Evolutionary conservation across 2,797 vertebrate genomes (phyloP), one percentile per base, ranked within the genome.

Genomic region (Chrosomus eos): DNA sequence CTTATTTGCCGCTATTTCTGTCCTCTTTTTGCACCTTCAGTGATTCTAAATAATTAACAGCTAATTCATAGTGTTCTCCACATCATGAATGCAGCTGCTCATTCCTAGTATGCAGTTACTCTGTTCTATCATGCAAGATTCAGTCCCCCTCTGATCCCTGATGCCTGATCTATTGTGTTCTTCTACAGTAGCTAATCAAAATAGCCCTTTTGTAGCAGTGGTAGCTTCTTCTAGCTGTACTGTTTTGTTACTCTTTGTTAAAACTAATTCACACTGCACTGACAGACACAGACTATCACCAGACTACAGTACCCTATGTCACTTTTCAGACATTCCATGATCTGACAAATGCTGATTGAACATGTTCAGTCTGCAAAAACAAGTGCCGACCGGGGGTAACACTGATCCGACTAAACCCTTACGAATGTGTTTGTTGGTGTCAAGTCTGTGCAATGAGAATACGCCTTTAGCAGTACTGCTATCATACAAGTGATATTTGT

Each of bases 31-130:
- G 66, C 26, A 73, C 67, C 60, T 78, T 83, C 67, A 66, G 33
- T 71, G 67, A 33, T 72, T 80, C 58, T 87, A 72, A 80, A 85
- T 80, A 85, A 79, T 80, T 62, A 72, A 79, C 55, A 72, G 40
- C 28, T 26, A 58, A 36, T 70, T 55, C 26, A 40, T 58, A 67
- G 38, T 45, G 71, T 64, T 82, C 67, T 36, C 38, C 66, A 75
- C 62, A 68, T 84, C 82, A 60, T 33, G 21, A 60, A 71, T 67
- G 64, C 18, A 36, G 64, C 26, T 53, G 43, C 45, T 70, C 43
- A 43, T 78, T 78, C 67, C 14, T 62, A 26, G 38, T 36, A 68
- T 81, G 62, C 19, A 0, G 9, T 83, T 68, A 76, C 40, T 72
- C 23, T 2, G 18, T 45, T 80, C 76, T 72, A 26, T 28, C n/a